phyloP scores from a whole-genome alignment of 2,797 vertebrate genomes.

The Rhinella marina region DNA sequence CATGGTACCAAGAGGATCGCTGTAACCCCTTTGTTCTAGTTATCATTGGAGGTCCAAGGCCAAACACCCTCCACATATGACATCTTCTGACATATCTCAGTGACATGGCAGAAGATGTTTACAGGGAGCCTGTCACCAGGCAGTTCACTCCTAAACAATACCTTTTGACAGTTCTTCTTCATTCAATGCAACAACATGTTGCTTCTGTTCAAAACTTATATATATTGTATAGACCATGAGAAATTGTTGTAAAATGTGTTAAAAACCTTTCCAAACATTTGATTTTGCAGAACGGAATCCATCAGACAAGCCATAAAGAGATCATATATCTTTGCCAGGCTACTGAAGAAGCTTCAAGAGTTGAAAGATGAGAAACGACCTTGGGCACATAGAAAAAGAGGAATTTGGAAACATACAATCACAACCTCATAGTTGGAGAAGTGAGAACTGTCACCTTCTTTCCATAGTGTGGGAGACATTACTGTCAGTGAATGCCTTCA shows the following conservation, averaged over 20 bases:
- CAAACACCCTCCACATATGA: not conserved
- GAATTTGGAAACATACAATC: conserved; percentile 65
- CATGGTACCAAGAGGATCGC: not conserved
- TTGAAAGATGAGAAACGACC: conserved; percentile 71
- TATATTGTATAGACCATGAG: not conserved
- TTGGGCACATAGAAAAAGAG: conserved; percentile 70
- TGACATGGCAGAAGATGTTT: no score
- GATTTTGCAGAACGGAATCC: conserved; percentile 72
- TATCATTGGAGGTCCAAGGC: not conserved
- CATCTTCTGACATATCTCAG: not conserved
- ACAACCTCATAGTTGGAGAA: conserved; percentile 64
- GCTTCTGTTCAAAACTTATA: not conserved
- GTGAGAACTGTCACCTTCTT: conserved; percentile 52
- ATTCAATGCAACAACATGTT: not conserved
- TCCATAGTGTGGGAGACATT: conserved; percentile 47
- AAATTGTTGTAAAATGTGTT: not conserved
- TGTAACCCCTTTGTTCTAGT: not conserved
- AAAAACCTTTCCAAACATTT: conserved; percentile 39
- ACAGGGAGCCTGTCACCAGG: no score
- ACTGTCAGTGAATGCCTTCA: conserved; percentile 30
- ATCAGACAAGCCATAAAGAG: conserved; percentile 75
- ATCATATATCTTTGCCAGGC: conserved; percentile 70
- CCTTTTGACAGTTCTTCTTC: not conserved
- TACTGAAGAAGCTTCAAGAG: conserved; percentile 70
- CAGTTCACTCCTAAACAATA: not conserved